Conservation (phyloP, 2,888 invertebrate species). For the Papilio gigon region DNA sequence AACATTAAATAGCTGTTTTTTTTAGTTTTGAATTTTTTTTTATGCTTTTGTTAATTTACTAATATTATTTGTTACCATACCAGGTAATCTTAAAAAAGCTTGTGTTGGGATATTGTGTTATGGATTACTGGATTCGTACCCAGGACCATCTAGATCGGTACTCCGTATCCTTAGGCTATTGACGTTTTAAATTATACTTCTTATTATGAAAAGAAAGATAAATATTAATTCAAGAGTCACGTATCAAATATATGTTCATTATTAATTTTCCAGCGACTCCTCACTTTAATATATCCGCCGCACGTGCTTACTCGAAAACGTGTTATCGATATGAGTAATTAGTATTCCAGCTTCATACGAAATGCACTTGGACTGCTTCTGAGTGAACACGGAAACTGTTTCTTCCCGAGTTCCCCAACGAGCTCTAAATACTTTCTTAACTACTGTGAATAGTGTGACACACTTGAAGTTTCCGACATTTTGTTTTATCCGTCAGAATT, state of each 20-base stretch:
- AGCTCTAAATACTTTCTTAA: constrained; percentile 25
- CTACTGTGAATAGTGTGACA: no score
- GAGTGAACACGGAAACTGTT: constrained; percentile 14
- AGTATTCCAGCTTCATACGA: constrained; percentile 37
- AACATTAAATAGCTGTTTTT: no score
- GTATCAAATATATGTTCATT: constrained; percentile 26
- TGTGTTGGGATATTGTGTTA: no score
- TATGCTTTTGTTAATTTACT: no score
- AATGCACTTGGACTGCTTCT: constrained; percentile 29
- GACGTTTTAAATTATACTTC: no score
- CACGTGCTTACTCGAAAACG: constrained; percentile 32
- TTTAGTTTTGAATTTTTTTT: no score
- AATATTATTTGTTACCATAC: no score
- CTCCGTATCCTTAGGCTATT: no score
- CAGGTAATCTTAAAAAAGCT: no score
- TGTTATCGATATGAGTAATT: constrained; percentile 36
- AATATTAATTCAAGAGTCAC: constrained; percentile 19
- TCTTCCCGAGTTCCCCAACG: constrained; percentile 8
- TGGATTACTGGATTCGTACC: no score
- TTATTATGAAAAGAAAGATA: neutral
- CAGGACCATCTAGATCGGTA: no score
- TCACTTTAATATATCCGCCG: constrained; percentile 30
- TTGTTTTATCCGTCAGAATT: neutral
- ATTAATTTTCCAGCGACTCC: constrained; percentile 36
- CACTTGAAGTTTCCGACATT: neutral